Conservation (phyloP, 2,797 vertebrate species). For the Oryzias dopingdopingensis region DNA sequence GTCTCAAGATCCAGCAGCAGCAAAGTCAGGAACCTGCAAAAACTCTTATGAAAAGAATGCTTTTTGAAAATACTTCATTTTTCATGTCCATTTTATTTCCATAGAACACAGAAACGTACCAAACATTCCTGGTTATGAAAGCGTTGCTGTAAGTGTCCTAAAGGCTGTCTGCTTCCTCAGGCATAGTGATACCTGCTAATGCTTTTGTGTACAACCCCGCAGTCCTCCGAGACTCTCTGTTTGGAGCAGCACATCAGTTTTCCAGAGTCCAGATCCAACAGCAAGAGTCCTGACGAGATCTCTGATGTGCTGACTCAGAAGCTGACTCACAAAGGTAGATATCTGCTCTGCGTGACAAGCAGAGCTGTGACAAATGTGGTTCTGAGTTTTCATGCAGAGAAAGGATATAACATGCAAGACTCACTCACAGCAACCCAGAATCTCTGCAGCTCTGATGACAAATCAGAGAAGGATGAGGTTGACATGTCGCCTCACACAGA, state of each 20-base stretch:
- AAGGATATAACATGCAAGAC: slow-evolving; percentile 37
- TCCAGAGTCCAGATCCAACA: slow-evolving; percentile 48
- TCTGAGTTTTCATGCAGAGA: slow-evolving; percentile 9
- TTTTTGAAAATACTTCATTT: not conserved
- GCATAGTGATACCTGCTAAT: too few relatives aligned
- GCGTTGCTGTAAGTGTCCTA: slow-evolving; percentile 79
- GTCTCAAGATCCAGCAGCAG: slow-evolving; percentile 86
- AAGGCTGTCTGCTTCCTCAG: slow-evolving; percentile 13
- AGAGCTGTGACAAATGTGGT: slow-evolving; percentile 25
- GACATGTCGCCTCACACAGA: slow-evolving; percentile 43
- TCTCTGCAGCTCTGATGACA: slow-evolving; percentile 42
- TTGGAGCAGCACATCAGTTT: slow-evolving; percentile 75
- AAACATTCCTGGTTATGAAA: slow-evolving; percentile 83
- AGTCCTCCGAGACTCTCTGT: slow-evolving; percentile 73
- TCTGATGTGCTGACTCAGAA: slow-evolving; percentile 59
- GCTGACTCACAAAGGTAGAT: slow-evolving; percentile 77
- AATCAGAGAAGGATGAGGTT: slow-evolving; percentile 53
- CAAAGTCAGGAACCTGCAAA: slow-evolving; percentile 74
- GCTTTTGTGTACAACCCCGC: not conserved
- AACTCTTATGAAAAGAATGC: too few relatives aligned
- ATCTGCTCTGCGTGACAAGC: slow-evolving; percentile 2
- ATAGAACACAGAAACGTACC: slow-evolving; percentile 83
- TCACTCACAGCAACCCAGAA: slow-evolving; percentile 33
- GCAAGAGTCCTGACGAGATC: slow-evolving; percentile 49
- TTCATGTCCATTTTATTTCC: slow-evolving; percentile 4